Percentiles rank a stretch among this genome's conserved stretches.
Evolutionary conservation across 2,113 vertebrate genomes (phyloP).

Genomic region (Tachysurus fulvidraco): DNA sequence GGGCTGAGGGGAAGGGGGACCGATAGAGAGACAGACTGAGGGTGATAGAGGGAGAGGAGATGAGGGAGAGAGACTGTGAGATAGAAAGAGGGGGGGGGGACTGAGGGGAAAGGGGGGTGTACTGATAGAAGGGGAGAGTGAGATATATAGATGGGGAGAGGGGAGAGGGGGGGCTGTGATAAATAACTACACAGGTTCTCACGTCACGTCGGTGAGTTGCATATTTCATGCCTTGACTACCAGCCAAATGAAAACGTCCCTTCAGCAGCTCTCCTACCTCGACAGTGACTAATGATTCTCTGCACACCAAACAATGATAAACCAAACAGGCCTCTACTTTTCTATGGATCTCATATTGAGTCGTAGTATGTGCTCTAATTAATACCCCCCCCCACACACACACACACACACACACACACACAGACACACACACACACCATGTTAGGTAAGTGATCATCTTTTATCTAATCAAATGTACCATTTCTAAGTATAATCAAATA

Average conservation of each 20-base stretch:
- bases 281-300: slow-evolving; percentile 45
- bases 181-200: slow-evolving; percentile 47
- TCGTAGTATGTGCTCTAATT: not conserved
- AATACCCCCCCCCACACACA: not conserved
- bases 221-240: slow-evolving; percentile 51
- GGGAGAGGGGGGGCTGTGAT: slow-evolving; percentile 16
- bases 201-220: slow-evolving; percentile 11
- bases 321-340: slow-evolving; percentile 7
- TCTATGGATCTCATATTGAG: not conserved
- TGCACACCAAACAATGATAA: slow-evolving; percentile 15
- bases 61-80: too few relatives aligned
- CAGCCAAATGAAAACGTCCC: slow-evolving; percentile 43
- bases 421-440: not conserved
- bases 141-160: not conserved
- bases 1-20: not conserved
- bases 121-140: too few relatives aligned
- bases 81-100: too few relatives aligned
- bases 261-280: slow-evolving; percentile 20
- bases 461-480: too few relatives aligned
- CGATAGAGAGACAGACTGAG: not conserved
- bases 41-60: too few relatives aligned
- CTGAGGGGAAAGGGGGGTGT: too few relatives aligned
- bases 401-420: not conserved
- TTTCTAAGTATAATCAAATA: too few relatives aligned
- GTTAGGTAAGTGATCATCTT: too few relatives aligned